Evolutionary conservation across 2,113 vertebrate genomes (phyloP).

Genomic region (Oceanites oceanicus): DNA sequence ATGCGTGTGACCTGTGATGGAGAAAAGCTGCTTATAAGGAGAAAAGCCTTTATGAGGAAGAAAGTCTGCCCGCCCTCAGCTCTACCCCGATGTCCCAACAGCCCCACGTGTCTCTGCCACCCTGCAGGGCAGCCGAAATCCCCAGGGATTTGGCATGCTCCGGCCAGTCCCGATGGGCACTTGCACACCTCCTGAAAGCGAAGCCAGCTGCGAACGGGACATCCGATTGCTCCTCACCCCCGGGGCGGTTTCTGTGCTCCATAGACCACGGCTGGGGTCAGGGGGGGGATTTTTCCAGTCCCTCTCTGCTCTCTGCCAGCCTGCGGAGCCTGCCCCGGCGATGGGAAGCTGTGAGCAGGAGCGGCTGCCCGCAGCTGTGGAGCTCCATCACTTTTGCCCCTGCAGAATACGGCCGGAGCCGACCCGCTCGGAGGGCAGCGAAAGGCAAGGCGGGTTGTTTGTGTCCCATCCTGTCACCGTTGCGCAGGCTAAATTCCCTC

Average conservation of each 20-base stretch:
- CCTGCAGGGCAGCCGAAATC: rapidly evolving
- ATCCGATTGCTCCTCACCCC: neutral
- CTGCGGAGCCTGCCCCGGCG: neutral
- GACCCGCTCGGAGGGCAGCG: neutral
- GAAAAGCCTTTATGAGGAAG: neutral
- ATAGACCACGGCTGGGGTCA: rapidly evolving
- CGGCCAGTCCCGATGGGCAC: rapidly evolving
- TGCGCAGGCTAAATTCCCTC: neutral
- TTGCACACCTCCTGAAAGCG: neutral
- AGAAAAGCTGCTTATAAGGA: neutral
- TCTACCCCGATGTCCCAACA: neutral
- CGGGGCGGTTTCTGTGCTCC: neutral
- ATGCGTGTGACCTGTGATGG: rapidly evolving
- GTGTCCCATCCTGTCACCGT: neutral
- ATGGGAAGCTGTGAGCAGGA: neutral
- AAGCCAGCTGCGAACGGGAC: neutral
- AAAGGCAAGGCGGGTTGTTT: rapidly evolving
- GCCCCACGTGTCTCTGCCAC: rapidly evolving
- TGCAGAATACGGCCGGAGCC: neutral
- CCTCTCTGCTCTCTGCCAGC: neutral
- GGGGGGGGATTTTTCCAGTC: neutral
- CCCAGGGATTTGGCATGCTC: rapidly evolving
- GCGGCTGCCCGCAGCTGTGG: neutral
- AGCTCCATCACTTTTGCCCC: neutral
- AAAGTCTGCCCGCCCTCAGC: neutral